phyloP scores from a whole-genome alignment of 2,113 vertebrate species.

The Tetrao urogallus region DNA sequence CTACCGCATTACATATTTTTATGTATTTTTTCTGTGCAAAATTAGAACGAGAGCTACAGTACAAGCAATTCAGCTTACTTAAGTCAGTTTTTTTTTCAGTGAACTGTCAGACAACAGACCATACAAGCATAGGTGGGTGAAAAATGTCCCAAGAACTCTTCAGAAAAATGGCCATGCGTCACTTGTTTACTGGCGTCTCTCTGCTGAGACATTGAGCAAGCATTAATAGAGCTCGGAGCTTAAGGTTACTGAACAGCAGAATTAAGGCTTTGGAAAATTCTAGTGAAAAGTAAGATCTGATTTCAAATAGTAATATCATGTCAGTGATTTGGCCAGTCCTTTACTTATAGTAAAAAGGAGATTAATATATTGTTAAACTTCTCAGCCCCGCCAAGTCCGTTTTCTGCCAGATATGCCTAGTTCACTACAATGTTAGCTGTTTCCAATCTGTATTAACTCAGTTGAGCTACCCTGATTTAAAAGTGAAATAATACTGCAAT shows the following conservation, averaged over 20 bases:
- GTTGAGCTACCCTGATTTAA: background rate
- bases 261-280: background rate
- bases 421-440: background rate
- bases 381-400: background rate
- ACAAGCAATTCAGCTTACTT: background rate
- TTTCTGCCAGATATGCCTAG: background rate
- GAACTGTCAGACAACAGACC: background rate
- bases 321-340: background rate
- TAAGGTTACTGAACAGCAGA: background rate
- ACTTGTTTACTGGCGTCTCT: background rate
- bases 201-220: fast-evolving
- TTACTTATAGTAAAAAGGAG: background rate
- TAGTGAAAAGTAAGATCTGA: background rate
- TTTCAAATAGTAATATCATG: background rate
- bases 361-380: background rate
- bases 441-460: background rate
- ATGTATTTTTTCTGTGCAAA: background rate
- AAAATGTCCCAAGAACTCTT: background rate
- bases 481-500: background rate
- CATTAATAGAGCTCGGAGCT: fast-evolving
- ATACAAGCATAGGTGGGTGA: background rate
- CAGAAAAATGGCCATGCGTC: background rate
- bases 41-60: background rate
- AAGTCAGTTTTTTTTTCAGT: background rate
- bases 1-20: background rate